These are phyloP conservation scores for Hetaerina titia DNA, from an alignment of 2,888 invertebrate species.

Conservation along the genomic window DNA sequence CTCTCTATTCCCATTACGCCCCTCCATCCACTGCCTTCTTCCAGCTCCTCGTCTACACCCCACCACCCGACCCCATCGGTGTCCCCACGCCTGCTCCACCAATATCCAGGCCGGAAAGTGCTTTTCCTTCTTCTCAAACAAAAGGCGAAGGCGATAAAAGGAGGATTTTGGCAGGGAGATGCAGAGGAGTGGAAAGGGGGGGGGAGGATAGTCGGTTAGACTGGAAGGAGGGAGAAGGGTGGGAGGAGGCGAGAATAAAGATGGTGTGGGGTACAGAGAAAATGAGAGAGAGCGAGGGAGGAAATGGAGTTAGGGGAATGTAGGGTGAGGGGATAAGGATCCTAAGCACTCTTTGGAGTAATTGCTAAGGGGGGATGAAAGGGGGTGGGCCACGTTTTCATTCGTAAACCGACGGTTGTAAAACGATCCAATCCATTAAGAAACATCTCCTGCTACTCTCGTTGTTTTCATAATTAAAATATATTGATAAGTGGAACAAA, in stretches of 20 bases:
- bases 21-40: background rate
- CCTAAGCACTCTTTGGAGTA: conserved; percentile 54
- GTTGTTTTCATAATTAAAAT: conserved; percentile 66
- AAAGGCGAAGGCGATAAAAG: conserved; percentile 63
- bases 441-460: conserved; percentile 66
- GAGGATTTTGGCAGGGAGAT: conserved; percentile 63
- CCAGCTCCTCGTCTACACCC: background rate
- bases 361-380: conserved; percentile 28
- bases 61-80: background rate
- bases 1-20: background rate
- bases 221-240: conserved; percentile 10
- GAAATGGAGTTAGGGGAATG: background rate
- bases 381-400: conserved; percentile 58
- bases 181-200: conserved; percentile 18
- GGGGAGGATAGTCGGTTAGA: background rate
- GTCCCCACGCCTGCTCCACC: conserved; percentile 6
- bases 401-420: conserved; percentile 62
- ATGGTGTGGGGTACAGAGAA: background rate
- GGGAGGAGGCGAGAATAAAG: background rate
- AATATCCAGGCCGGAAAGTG: conserved; percentile 53
- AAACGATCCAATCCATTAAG: conserved; percentile 67
- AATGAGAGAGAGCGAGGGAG: background rate
- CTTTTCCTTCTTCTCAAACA: conserved; percentile 67
- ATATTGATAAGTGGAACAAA: conserved; percentile 67
- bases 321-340: conserved; percentile 33